Base-by-base conservation (phyloP, 2,888 invertebrate species). In the Leucoptera coffeella region DNA sequence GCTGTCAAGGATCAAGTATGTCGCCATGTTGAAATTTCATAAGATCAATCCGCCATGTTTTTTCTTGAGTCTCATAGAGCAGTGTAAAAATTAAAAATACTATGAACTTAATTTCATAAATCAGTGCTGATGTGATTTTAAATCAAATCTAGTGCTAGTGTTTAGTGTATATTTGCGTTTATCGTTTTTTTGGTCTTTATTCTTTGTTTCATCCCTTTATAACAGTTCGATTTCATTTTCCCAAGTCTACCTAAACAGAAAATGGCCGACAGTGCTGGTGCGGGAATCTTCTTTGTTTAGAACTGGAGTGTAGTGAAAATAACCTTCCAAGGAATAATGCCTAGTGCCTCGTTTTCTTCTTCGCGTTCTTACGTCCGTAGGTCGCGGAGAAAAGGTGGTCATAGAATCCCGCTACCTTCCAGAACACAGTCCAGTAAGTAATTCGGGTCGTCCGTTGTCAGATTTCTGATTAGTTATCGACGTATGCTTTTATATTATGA, bases 311-410 rank as follows among this genome's bases (percentile, higher is more conserved):
- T 58, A 58, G 61, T 62, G 67, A 62, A 62, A 59, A 57, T 69
- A 65, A 69, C 62, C 59, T 57, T 41, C 50, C 54, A 54, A 56
- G 65, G 67, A 71, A 85, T 80, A 74, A 88, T 91, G 91, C 91
- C 90, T 78, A 90, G 90, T 80, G 90, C 90, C 75, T 90, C 90
- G 65, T 89, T 90, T 74, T 87, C 88, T 60, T 87, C 89, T 72
- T 86, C 88, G 71, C 83, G 89, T 77, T 86, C 87, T 73, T 89
- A 87, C 75, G 85, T 87, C 54, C 82, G 90, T 69, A 82, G 90
- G 74, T 90, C 90, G 62, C 80, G 89, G 60, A 84, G 90, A 75
- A 89, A 90, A 84, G 87, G 85, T 60, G 85, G 84, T 48, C 88
- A 88, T 73, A 80, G 90, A 58, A 86, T 84, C 60, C 84, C 85